phyloP scores from a whole-genome alignment of 2,113 vertebrate species.

The Oriolus oriolus region DNA sequence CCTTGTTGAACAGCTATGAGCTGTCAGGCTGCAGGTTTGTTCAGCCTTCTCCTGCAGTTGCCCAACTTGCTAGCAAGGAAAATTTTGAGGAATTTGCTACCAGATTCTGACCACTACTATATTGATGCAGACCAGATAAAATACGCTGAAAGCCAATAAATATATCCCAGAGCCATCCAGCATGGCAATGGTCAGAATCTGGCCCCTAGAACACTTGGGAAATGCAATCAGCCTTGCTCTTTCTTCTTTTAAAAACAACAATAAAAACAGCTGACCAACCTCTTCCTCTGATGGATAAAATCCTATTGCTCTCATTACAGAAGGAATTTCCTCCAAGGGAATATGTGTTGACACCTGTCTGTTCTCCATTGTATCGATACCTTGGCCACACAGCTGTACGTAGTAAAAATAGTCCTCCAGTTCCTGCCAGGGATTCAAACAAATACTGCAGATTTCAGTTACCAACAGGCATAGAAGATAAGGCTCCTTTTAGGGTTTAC shows the following conservation, averaged over 20 bases:
- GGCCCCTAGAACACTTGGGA: neutral
- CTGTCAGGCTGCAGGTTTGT: neutral
- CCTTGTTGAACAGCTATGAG: neutral
- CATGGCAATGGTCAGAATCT: neutral
- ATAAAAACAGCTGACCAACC: conserved; percentile 67
- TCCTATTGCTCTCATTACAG: conserved; percentile 86
- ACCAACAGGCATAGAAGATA: neutral
- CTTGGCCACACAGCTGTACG: conserved; percentile 81
- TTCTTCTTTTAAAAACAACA: neutral
- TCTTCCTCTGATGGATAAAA: conserved; percentile 88
- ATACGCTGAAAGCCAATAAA: neutral
- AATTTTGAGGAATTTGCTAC: neutral
- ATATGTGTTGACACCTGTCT: conserved; percentile 79
- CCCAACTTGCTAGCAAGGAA: neutral
- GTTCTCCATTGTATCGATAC: conserved; percentile 76
- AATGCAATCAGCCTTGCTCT: neutral
- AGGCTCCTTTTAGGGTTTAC: neutral
- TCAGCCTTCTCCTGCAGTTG: neutral
- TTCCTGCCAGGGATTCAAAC: conserved; percentile 73
- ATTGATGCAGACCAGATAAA: neutral
- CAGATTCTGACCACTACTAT: neutral
- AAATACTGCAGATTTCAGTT: neutral
- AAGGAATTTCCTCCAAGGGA: conserved; percentile 82
- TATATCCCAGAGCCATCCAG: neutral
- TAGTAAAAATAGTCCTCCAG: conserved; percentile 93